Evolutionary conservation across 1,140 invertebrate genomes (phyloP), one percentile per base, ranked within the genome.

Genomic region (Drosophila ambigua): DNA sequence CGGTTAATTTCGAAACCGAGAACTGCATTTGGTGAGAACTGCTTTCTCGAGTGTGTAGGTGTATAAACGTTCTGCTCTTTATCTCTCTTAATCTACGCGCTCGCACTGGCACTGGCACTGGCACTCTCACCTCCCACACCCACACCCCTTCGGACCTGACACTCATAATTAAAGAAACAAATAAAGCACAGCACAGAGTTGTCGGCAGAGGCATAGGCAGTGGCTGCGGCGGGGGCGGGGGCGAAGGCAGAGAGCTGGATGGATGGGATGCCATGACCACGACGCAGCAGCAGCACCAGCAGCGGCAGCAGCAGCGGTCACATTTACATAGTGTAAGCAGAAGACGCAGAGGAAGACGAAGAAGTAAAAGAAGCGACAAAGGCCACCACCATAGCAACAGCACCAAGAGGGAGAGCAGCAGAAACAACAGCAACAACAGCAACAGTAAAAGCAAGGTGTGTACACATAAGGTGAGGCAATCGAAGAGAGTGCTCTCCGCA

Each of bases 141-240:
- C 35, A 13, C 35, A 39, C 35, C 35, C 79, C 76, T 79, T 67
- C 85, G 77, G 77, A 85, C 85, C 67, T 90, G 80, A 90, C 85
- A 89, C 85, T 90, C 80, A 89, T 85, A 90, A 89, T 85, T 85
- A 90, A 89, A 84, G 85, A 89, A 90, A 89, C 85, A 89, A 90
- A 90, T 89, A 89, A 90, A 89, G 80, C 84, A 80, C 65, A 66
- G 20, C 20, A 20, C 20, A 20, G 20, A 20, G 46, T 46, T 44
- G 64, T 52, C 26, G 50, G 53, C 59, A 64, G 16, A 46, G 45
- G 53, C 59, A 64, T n/a, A 46, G 45, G 11, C 35, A 28, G 26
- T 2, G 5, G 23, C 23, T 2, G 26, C 5, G 26, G 26, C 5
- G 5, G 5, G 6, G 26, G 26, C 26, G 4, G 35, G 1, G 35